A percentile compares a stretch with the other conserved stretches of the same genome.
Evolutionary conservation across 2,888 invertebrate species (phyloP).

Genomic region (Trachelus stipa): DNA sequence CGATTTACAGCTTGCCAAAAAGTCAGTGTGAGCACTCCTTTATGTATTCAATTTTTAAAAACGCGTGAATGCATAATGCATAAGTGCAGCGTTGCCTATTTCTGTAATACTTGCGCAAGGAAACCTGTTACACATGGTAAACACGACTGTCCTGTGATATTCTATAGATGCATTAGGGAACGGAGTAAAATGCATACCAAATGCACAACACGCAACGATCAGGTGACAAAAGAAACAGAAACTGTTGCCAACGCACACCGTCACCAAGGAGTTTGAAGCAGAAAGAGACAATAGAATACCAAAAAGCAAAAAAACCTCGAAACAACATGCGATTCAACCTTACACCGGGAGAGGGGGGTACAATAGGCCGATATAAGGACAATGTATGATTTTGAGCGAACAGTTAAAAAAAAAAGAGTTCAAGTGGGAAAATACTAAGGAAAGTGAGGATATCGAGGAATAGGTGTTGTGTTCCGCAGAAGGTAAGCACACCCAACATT

Average conservation of each 20-base stretch:
- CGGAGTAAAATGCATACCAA: not conserved
- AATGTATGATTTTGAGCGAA: no score
- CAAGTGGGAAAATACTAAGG: no score
- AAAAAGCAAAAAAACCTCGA: no score
- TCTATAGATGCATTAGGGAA: slow-evolving; percentile 24
- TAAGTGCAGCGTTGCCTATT: not conserved
- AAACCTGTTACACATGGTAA: slow-evolving; percentile 46
- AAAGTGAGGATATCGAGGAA: no score
- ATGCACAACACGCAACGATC: not conserved
- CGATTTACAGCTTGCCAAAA: not conserved
- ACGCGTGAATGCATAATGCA: not conserved
- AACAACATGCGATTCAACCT: no score
- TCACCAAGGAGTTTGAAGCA: no score
- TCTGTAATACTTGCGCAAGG: slow-evolving; percentile 24
- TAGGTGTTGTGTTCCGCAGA: no score
- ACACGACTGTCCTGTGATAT: slow-evolving; percentile 34
- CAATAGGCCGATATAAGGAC: no score
- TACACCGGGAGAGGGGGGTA: no score
- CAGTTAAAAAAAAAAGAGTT: no score
- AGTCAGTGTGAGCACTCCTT: not conserved
- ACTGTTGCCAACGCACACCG: not conserved
- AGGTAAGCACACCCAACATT: no score
- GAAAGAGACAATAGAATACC: no score
- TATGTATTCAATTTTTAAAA: not conserved
- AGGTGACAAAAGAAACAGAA: not conserved